Base-by-base conservation (phyloP, 2,797 vertebrate species). In the Argyrosomus regius region DNA sequence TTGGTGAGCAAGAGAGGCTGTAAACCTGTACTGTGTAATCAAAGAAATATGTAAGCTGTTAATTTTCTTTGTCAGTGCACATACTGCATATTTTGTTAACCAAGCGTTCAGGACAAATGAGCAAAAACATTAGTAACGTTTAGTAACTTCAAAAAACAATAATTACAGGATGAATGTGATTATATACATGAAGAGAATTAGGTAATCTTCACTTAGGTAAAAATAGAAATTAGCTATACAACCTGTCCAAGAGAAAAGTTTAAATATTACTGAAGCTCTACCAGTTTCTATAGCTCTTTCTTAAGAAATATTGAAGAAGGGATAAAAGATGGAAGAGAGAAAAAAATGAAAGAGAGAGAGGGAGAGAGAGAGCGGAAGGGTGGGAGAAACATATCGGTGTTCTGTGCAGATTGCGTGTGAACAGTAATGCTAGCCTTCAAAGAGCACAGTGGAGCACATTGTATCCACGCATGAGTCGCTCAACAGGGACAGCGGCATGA, bases 361-460 rank as follows among this genome's bases (percentile, higher is more conserved):
- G 48, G 60, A 64, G 46, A 41, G 35, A 28, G 52, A 45, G 71
- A 56, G 58, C 35, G 35, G 35, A 39, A 49, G 31, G 18, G 61
- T 6, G 54, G 60, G 66, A 72, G 60, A 79, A 66, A 77, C 75
- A 31, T 87, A 87, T 81, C 35, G 52, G 76, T 78, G 79, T 84
- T 73, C n/a, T 18, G 69, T 43, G 84, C 69, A 66, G 79, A 87
- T 93, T 83, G 92, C 92, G 92, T 94, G 91, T 94, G 91, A 93
- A 89, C 84, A 82, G 85, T 91, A 92, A 92, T 88, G 83, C 86
- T 82, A 76, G 90, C 87, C 88, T 91, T 91, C 79, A 84, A 88
- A 87, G 90, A 90, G 91, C 89, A 94, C 93, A 94, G 89, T 78
- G 90, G 86, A 91, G 82, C 88, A 86, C 91, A 93, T 93, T 93